phyloP scores from a whole-genome alignment of 2,797 vertebrate species.

The Clarias pachynema region DNA sequence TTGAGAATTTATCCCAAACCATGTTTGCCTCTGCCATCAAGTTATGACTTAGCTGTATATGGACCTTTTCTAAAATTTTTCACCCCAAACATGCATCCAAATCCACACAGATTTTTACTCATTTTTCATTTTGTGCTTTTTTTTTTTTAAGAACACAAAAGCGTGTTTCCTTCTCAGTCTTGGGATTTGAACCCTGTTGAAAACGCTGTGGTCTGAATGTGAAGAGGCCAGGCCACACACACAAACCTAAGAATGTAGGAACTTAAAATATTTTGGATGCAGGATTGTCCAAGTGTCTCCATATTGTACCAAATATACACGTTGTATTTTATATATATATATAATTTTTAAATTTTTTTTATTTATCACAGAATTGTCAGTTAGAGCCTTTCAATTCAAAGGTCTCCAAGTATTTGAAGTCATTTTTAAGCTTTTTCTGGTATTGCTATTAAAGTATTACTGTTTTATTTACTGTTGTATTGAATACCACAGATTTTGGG shows the following conservation, averaged over 20 bases:
- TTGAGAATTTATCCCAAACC: background rate
- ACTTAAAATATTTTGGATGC: background rate
- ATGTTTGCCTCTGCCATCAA: background rate
- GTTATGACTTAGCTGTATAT: background rate
- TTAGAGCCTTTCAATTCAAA: too few species aligned
- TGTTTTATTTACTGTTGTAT: too few species aligned
- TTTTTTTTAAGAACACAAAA: background rate
- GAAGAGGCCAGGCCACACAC: background rate
- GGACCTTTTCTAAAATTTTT: background rate
- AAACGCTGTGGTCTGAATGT: background rate
- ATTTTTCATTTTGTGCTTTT: background rate
- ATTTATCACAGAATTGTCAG: too few species aligned
- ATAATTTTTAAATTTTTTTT: too few species aligned
- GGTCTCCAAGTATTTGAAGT: too few species aligned
- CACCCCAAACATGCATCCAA: background rate
- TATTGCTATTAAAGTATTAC: too few species aligned
- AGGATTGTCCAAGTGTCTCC: too few species aligned
- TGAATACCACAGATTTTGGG: too few species aligned
- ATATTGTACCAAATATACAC: too few species aligned
- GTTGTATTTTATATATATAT: too few species aligned
- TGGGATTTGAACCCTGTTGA: background rate
- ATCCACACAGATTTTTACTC: background rate
- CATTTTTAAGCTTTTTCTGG: too few species aligned
- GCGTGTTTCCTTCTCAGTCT: background rate
- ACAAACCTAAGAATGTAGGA: background rate